Conservation (phyloP, 1,140 invertebrate genomes). For the Drosophila oshimai region DNA sequence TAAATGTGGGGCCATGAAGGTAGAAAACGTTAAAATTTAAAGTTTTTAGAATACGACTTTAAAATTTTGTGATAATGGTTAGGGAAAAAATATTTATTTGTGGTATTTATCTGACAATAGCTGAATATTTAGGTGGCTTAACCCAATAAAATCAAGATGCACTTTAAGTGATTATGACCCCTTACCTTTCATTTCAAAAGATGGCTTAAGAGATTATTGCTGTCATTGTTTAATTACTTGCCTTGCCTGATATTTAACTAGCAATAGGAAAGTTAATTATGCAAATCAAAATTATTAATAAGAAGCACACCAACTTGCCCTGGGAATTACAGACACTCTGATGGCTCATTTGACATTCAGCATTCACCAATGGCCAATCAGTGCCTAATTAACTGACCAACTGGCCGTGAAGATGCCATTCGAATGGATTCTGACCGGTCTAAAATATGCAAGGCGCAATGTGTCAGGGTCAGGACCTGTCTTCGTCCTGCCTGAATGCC, state of each 20-base stretch:
- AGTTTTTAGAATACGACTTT: too few relatives aligned
- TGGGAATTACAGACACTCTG: constrained; percentile 10
- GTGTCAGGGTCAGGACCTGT: constrained; percentile 44
- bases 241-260: neutral
- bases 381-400: constrained; percentile 68
- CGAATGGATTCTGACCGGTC: constrained; percentile 33
- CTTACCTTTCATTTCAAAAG: neutral
- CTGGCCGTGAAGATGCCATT: constrained; percentile 58
- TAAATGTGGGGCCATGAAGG: too few relatives aligned
- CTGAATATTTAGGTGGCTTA: too few relatives aligned
- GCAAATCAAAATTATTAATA: constrained; percentile 22
- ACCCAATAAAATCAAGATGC: too few relatives aligned
- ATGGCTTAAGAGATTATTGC: neutral
- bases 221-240: neutral
- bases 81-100: too few relatives aligned
- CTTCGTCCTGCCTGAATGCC: constrained; percentile 4
- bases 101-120: too few relatives aligned
- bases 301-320: neutral
- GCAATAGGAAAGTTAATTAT: constrained; percentile 4
- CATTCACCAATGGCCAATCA: constrained; percentile 45
- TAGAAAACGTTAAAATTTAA: too few relatives aligned
- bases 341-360: constrained; percentile 31
- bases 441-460: constrained; percentile 70
- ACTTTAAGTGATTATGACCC: too few relatives aligned
- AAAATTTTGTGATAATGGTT: too few relatives aligned